phyloP scores from a whole-genome alignment of 2,888 invertebrate species.

The Aricia artaxerxes region DNA sequence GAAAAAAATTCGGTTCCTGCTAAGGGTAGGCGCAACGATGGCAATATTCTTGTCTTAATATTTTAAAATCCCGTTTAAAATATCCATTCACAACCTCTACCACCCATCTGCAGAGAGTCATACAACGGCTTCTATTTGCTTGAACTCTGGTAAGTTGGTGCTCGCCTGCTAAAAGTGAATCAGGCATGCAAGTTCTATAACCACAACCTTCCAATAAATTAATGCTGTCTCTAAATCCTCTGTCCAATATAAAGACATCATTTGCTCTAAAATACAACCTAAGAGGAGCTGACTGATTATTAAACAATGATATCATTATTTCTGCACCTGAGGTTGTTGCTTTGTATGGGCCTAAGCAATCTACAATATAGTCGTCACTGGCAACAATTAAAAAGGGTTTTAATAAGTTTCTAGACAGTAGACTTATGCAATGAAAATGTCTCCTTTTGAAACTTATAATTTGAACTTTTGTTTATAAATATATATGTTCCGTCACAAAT shows the following conservation, averaged over 20 bases:
- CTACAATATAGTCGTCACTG: conserved; percentile 34
- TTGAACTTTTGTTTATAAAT: conserved; percentile 32
- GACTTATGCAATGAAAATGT: not conserved
- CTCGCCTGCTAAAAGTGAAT: conserved; percentile 34
- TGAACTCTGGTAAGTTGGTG: conserved; percentile 36
- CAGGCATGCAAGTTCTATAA: conserved; percentile 35
- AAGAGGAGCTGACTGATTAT: conserved; percentile 21
- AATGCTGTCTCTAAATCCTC: not conserved
- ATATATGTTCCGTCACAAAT: conserved; percentile 24
- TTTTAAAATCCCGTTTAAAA: conserved; percentile 37
- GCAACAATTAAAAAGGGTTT: conserved; percentile 30
- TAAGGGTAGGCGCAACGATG: conserved; percentile 5
- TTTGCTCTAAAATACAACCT: conserved; percentile 31
- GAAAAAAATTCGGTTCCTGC: no score
- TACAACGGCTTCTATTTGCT: conserved; percentile 36
- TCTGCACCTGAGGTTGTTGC: conserved; percentile 37
- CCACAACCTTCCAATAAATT: conserved; percentile 22
- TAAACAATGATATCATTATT: conserved; percentile 36
- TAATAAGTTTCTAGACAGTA: not conserved
- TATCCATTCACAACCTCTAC: conserved; percentile 34
- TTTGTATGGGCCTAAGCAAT: conserved; percentile 36
- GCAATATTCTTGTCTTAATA: conserved; percentile 37
- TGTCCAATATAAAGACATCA: conserved; percentile 34
- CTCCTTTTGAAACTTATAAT: conserved; percentile 29
- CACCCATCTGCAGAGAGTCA: conserved; percentile 38